Base-by-base conservation (phyloP, 2,113 vertebrate genomes). In the Steatornis caripensis region DNA sequence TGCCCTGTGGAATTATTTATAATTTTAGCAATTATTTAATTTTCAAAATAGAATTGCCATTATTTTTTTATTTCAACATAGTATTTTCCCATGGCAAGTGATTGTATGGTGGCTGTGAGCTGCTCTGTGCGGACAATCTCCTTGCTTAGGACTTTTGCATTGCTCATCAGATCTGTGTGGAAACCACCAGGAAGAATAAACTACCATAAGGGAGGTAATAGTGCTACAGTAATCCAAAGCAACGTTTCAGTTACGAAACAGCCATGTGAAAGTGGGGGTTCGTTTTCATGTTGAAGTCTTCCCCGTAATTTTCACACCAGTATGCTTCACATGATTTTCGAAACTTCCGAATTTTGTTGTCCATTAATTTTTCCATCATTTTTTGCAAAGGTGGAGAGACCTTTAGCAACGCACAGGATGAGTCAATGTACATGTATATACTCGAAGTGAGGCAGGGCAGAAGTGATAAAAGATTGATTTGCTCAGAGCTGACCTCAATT, bases 11-110 rank as follows among this genome's bases (percentile, higher is more conserved):
- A 79, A 84, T 72, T 79, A 45, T 45, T 80, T 90, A 22, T 76
- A 87, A 89, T 87, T 89, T 79, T 85, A 76, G 36, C 70, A 91
- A 94, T 94, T 95, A 94, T 87, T 91, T 94, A 0, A 65, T 87
- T 95, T 87, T 90, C 53, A 79, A 91, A 93, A 39, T 46, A 71
- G 36, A 34, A 45, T 48, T 94, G 46, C 7, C 43, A 7, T 80
- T 51, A 15, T 39, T 88, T 68, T 62, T 88, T 70, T n/a, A 41
- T 84, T 95, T 79, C 60, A 68, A 68, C 48, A 51, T 14, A 78
- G 6, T 71, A 48, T 81, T 95, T 96, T 95, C 89, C 72, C 74
- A 72, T 84, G 69, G 24, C 0, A 4, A 46, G n/a, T 71, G 55
- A 55, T 46, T 87, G 48, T 78, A 0, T 39, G 46, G 60, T 75